Evolutionary conservation across 2,797 vertebrate species (phyloP), one percentile per base, ranked within the genome.

Genomic region (Amphiprion clarkii): DNA sequence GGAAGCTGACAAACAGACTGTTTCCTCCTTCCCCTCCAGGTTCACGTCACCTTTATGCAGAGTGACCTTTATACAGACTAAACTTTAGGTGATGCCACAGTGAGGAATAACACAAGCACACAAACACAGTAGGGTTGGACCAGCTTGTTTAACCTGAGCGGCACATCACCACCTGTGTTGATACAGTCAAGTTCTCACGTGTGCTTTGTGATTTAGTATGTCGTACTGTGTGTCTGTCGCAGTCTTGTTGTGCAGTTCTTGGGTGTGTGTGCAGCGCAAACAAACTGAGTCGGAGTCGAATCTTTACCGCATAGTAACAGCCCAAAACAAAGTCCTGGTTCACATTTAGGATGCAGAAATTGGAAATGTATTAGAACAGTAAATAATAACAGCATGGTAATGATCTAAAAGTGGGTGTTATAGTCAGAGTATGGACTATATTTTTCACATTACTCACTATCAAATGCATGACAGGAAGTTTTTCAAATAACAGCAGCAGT

Each of bases 41-140:
- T 40, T 59, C 53, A 17, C 2, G 0, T 74, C 36, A 64, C 29
- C 64, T 67, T 44, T 64, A 27, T 80, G n/a, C 67, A 76, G 44
- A 58, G 44, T 79, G 31, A 64, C 64, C 82, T 86, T 73, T 71
- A 31, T 27, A 77, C 78, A 81, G n/a, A 76, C 59, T 84, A 13
- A 71, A 51, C 54, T 16, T 59, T 48, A 23, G 39, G 13, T 17
- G 11, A 65, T 1, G 7, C 4, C 13, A 2, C 46, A 0, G 1
- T 7, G 13, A 21, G n/a, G 19, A 60, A 40, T 40, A 48, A 48
- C 21, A 39, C 21, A 17, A 46, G 19, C 0, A 49, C 1, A 49
- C 19, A 36, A 13, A 17, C 51, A 46, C 49, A 12, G 8, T 4
- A 52, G 21, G n/a, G 49, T 25, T 52, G 49, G n/a, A 25, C 49